Percentiles rank a stretch among this genome's conserved stretches.
Evolutionary conservation across 2,113 vertebrate species (phyloP).

Genomic region (Carlito syrichta): DNA sequence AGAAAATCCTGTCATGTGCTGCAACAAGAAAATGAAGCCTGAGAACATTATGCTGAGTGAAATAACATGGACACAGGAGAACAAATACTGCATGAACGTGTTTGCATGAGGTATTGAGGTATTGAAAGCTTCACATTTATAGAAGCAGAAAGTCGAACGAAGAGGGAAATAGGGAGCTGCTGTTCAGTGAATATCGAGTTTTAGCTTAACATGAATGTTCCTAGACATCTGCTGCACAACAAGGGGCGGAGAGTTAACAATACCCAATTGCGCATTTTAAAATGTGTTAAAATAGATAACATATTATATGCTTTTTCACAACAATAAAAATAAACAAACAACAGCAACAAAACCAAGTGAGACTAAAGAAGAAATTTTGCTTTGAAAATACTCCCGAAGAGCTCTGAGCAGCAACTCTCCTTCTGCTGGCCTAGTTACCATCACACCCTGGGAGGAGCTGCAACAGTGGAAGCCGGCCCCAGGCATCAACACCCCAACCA

Average conservation of each 20-base stretch:
- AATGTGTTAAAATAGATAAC: not conserved
- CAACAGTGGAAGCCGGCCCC: no score
- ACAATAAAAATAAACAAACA: not conserved
- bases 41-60: not conserved
- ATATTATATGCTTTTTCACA: not conserved
- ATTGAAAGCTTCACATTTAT: not conserved
- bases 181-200: not conserved
- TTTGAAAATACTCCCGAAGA: not conserved
- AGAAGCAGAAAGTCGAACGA: not conserved
- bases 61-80: not conserved
- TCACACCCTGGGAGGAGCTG: no score
- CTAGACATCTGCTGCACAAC: not conserved
- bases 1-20: not conserved
- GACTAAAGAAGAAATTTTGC: not conserved
- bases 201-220: not conserved
- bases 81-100: not conserved
- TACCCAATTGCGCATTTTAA: not conserved
- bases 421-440: no score
- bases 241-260: not conserved
- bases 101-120: not conserved
- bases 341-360: not conserved
- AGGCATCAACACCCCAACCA: no score
- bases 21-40: not conserved
- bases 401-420: no score
- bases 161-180: rapidly evolving